Conservation (phyloP, 2,888 invertebrate genomes). For the Sinelater perroti region DNA sequence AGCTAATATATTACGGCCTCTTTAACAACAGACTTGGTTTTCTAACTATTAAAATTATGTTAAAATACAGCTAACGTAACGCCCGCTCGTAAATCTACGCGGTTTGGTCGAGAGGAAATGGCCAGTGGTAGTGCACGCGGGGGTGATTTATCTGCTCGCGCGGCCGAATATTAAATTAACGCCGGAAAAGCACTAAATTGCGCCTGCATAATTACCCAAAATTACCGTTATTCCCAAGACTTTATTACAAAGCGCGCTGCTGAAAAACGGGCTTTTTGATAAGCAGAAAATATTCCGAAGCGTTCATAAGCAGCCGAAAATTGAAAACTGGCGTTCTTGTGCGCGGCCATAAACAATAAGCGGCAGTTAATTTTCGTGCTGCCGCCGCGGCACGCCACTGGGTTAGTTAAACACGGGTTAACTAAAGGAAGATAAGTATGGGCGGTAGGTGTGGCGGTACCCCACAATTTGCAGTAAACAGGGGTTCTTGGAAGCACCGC, state of each 20-base stretch:
- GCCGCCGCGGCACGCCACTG: constrained; percentile 39
- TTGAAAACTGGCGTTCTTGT: too few species aligned
- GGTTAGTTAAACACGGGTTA: constrained; percentile 40
- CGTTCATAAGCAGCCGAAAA: too few species aligned
- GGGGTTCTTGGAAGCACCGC: constrained; percentile 48
- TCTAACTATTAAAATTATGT: constrained; percentile 54
- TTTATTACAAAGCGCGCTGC: too few species aligned
- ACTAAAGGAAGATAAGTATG: constrained; percentile 45
- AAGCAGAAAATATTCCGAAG: too few species aligned
- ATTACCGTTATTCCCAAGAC: too few species aligned
- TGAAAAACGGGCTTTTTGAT: too few species aligned
- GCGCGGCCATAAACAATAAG: neutral
- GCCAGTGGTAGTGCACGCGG: constrained; percentile 27
- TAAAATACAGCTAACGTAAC: constrained; percentile 53
- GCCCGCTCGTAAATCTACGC: constrained; percentile 53
- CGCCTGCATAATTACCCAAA: too few species aligned
- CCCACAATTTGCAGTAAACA: constrained; percentile 51
- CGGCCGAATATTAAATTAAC: too few species aligned
- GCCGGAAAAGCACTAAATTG: too few species aligned
- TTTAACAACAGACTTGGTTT: constrained; percentile 51
- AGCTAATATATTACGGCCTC: constrained; percentile 54
- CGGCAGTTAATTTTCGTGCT: neutral
- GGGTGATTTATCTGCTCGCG: too few species aligned
- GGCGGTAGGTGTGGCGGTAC: constrained; percentile 50
- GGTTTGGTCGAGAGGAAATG: constrained; percentile 28